These are phyloP conservation scores for Yoshiicerus persimilis DNA, from an alignment of 1,140 invertebrate genomes.

Conservation along the genomic window DNA sequence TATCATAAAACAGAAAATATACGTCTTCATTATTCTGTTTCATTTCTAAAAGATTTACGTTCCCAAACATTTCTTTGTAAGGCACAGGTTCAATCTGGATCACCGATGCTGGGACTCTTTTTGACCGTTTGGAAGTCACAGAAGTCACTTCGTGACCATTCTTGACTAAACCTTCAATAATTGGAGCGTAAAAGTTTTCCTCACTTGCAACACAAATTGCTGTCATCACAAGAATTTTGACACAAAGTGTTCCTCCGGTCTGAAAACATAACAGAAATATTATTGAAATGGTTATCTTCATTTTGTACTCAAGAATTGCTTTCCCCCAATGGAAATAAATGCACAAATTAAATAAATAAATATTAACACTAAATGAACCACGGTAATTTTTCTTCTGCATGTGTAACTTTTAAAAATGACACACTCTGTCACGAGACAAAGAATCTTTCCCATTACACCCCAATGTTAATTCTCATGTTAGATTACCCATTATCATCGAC, in stretches of 20 bases:
- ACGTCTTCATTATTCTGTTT: slow-evolving; percentile 25
- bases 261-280: background rate
- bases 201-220: slow-evolving; percentile 66
- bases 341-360: too few relatives aligned
- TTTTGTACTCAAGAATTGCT: too few relatives aligned
- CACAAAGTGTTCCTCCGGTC: background rate
- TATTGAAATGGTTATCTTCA: background rate
- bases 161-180: slow-evolving; percentile 57
- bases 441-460: too few relatives aligned
- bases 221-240: background rate
- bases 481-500: too few relatives aligned
- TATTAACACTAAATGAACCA: too few relatives aligned
- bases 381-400: too few relatives aligned
- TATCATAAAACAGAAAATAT: slow-evolving; percentile 45
- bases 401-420: too few relatives aligned
- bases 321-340: too few relatives aligned
- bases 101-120: background rate
- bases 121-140: slow-evolving; percentile 53
- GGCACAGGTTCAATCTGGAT: slow-evolving; percentile 41
- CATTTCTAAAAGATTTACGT: background rate
- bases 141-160: slow-evolving; percentile 65
- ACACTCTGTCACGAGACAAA: too few relatives aligned
- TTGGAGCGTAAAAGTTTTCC: slow-evolving; percentile 57
- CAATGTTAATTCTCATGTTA: too few relatives aligned
- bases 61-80: slow-evolving; percentile 36